Evolutionary conservation across 1,140 invertebrate species (phyloP), one percentile per base, ranked within the genome.

Genomic region (Thaumetopoea pityocampa): DNA sequence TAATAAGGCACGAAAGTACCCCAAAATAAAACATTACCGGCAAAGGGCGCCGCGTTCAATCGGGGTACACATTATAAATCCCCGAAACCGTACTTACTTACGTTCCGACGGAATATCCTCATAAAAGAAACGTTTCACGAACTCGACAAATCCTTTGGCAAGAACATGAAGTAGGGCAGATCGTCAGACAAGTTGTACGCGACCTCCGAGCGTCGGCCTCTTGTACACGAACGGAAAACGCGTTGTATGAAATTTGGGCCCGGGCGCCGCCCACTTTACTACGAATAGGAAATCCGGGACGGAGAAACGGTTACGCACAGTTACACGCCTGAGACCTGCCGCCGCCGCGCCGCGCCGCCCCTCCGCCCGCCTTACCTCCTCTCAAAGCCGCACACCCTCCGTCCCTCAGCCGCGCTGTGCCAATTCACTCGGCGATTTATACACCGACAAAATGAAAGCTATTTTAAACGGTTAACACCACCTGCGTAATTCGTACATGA

Each of bases 301-400:
- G 70, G 80, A 80, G 77, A 65, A 83, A 79, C 78, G 81, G 84
- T 85, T 86, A 84, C 84, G 84, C 84, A 84, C 79, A 81, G 84
- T 84, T 85, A 84, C 80, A 79, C 79, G 78, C 68, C 71, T 81
- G 80, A 79, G 76, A 72, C 76, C 67, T 46, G 63, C 61, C 50
- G 62, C 50, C 24, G 51, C 51, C 41, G 48, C 51, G 55, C 52
- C 30, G 54, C 44, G 30, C n/a, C 54, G 29, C 54, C 57, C 35
- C 59, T 60, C 33, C 16, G 18, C 24, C 42, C 42, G 12, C 49
- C 64, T 62, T 41, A 28, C 63, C 60, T 56, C 59, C 63, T 60
- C 63, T 44, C 52, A 38, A 47, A 34, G 58, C 49, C 62, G 57
- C 33, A 61, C 70, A 66, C 77, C 71, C 73, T 76, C 57, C 59